A percentile compares a stretch with the other conserved stretches of the same genome.
phyloP scores from a whole-genome alignment of 1,140 invertebrate species.

The Trypoxylus dichotomus region DNA sequence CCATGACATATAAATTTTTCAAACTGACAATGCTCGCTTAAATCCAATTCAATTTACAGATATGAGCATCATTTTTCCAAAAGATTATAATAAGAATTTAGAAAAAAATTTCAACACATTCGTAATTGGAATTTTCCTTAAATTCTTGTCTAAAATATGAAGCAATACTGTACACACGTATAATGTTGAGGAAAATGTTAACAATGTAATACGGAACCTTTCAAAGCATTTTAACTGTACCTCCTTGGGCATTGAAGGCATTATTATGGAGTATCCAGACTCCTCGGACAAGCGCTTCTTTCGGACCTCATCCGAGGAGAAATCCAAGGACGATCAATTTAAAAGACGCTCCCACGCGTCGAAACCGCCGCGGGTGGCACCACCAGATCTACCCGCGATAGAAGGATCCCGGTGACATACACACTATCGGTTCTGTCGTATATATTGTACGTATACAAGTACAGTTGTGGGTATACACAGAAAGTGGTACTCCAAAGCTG shows the following conservation, averaged over 20 bases:
- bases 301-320: background rate
- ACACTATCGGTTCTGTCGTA: slow-evolving; percentile 22
- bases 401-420: slow-evolving; percentile 1
- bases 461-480: background rate
- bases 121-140: too few relatives aligned
- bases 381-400: slow-evolving; percentile 23
- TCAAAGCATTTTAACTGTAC: background rate
- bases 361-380: slow-evolving; percentile 25
- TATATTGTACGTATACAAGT: slow-evolving; percentile 3
- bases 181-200: too few relatives aligned
- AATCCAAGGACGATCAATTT: slow-evolving; percentile 8
- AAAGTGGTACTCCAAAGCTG: background rate
- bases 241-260: background rate
- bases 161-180: too few relatives aligned
- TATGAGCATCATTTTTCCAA: too few relatives aligned
- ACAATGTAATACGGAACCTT: too few relatives aligned
- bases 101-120: too few relatives aligned
- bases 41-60: too few relatives aligned
- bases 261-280: slow-evolving; percentile 13
- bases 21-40: too few relatives aligned
- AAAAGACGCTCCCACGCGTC: slow-evolving; percentile 20
- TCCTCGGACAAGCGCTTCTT: background rate
- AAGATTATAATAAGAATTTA: too few relatives aligned
- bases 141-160: too few relatives aligned
- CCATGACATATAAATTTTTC: too few relatives aligned